phyloP scores from a whole-genome alignment of 2,797 vertebrate species.

The Acestrorhynchus altus region DNA sequence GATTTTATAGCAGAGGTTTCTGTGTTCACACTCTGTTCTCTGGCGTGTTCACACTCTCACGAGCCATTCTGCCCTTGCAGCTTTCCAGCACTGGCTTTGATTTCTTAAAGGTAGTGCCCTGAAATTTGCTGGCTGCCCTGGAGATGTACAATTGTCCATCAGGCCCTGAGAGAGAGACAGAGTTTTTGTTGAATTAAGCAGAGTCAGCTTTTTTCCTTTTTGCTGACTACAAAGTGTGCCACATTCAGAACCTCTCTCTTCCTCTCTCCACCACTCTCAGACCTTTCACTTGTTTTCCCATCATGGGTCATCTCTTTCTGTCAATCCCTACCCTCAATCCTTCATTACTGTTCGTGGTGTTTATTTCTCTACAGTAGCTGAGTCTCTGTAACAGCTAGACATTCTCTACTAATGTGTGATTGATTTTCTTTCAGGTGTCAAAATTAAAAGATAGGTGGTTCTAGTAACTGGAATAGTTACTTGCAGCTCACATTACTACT shows the following conservation, averaged over 20 bases:
- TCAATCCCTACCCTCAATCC: conserved; percentile 14
- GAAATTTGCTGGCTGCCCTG: conserved; percentile 70
- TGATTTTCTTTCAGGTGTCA: conserved; percentile 69
- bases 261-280: conserved; percentile 20
- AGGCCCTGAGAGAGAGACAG: conserved; percentile 25
- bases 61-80: conserved; percentile 42
- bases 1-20: neutral
- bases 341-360: conserved; percentile 44
- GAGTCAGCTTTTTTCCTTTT: conserved; percentile 62
- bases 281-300: neutral
- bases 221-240: conserved; percentile 71
- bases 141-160: conserved; percentile 73
- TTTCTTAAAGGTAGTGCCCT: conserved; percentile 68
- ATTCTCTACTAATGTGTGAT: conserved; percentile 63
- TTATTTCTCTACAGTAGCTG: conserved; percentile 58
- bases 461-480: no score
- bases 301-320: conserved; percentile 1
- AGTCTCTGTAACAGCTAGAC: conserved; percentile 57
- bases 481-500: no score
- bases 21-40: neutral
- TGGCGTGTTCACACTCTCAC: conserved; percentile 11
- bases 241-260: conserved; percentile 31
- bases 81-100: conserved; percentile 64
- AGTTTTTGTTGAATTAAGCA: conserved; percentile 59
- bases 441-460: conserved; percentile 66